These are phyloP conservation scores for Holothuria scabra DNA, from an alignment of 53 echinoderm and acorn worm genomes.

Conservation along the genomic window DNA sequence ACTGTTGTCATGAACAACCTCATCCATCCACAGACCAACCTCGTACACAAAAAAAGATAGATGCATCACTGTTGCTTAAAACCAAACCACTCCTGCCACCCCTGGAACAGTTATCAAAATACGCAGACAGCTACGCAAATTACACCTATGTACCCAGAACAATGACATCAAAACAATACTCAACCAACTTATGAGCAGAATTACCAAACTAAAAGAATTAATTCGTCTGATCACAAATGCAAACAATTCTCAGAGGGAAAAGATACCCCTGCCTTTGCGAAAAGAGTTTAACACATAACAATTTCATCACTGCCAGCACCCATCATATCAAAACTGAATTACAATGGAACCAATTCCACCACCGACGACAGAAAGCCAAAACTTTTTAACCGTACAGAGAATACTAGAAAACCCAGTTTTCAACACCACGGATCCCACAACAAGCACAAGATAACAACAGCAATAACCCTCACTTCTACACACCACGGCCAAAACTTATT, in stretches of 20 bases:
- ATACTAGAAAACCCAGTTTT: neutral
- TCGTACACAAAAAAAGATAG: too few species aligned
- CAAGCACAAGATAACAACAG: neutral
- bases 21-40: too few species aligned
- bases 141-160: too few species aligned
- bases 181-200: neutral
- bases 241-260: slow-evolving; percentile 3
- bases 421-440: neutral
- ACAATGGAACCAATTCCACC: neutral
- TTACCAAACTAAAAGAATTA: neutral
- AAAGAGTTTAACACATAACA: neutral
- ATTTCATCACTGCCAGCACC: neutral
- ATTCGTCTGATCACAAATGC: neutral
- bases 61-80: too few species aligned
- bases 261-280: neutral
- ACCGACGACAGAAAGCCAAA: neutral
- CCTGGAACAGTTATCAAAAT: too few species aligned
- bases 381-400: neutral
- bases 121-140: too few species aligned
- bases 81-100: too few species aligned
- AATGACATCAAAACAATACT: too few species aligned
- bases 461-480: neutral
- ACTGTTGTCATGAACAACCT: too few species aligned
- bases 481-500: too few species aligned
- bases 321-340: neutral